Conservation (phyloP, 1,140 invertebrate species). For the Eufriesea mexicana region DNA sequence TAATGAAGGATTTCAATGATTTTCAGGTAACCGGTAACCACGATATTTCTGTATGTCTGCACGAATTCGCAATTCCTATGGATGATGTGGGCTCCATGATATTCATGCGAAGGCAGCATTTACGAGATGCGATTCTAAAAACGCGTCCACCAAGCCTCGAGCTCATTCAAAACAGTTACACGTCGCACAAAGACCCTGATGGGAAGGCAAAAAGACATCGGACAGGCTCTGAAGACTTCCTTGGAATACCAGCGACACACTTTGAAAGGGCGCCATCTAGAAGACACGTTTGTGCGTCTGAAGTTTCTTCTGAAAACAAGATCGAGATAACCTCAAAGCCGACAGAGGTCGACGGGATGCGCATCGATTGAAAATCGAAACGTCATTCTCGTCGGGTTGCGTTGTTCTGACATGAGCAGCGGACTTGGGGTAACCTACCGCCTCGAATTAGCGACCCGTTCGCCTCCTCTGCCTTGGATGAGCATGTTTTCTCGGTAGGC, state of each 20-base stretch:
- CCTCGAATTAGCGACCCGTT: conserved; percentile 50
- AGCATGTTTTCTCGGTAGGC: background rate
- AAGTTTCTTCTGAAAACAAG: conserved; percentile 17
- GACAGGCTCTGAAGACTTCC: background rate
- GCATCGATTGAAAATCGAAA: conserved; percentile 26
- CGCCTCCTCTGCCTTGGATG: background rate
- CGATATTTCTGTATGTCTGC: background rate
- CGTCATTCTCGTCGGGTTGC: background rate
- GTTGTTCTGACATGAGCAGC: too few species aligned
- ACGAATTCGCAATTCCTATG: background rate
- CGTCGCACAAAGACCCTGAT: conserved; percentile 14
- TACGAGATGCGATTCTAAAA: too few species aligned
- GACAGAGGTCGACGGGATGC: background rate
- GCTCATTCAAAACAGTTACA: conserved; percentile 6
- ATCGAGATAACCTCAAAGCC: background rate
- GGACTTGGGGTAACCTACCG: background rate
- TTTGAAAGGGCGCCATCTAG: background rate
- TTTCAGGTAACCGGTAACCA: background rate
- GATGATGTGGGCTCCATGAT: background rate
- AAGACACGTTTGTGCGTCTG: background rate
- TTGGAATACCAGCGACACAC: background rate
- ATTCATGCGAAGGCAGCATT: background rate
- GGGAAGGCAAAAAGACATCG: conserved; percentile 1
- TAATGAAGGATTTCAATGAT: background rate
- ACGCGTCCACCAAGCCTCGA: background rate